Base-by-base conservation (phyloP, 1,140 invertebrate genomes). In the Diploscapter pachys region DNA sequence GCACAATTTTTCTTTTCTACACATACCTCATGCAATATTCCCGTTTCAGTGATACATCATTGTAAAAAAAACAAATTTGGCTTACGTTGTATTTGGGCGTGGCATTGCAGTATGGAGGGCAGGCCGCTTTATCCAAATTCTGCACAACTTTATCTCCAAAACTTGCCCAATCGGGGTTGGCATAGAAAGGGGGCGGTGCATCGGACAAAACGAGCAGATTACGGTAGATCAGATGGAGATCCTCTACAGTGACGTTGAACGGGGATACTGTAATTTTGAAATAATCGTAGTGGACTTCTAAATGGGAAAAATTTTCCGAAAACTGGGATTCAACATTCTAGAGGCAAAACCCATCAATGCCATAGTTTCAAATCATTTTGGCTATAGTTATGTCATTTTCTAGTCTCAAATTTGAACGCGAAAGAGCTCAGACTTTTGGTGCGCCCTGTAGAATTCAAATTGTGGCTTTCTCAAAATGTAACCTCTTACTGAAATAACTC, bases 191-290 rank as follows among this genome's bases (percentile, higher is more conserved):
- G 5, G 68, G 68, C 0, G 68, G 68, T 0, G 56, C 68, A 70
- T 70, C 68, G 6, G 68, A 61, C 2, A 70, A 49, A 6, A 70
- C 50, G 5, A 70, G 3, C 8, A 70, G 13, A 13, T 70, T 70
- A 31, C 62, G 59, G 48, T 70, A 70, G 8, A 70, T 52, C 13
- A 61, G 56, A 13, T 70, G 68, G 63, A 70, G 55, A 61, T 70
- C 68, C 13, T 61, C 52, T 4, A 61, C 68, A 0, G 68, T 70
- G 5, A 70, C 13, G 31, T 70, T 70, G 56, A 61, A 70, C 50
- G 59, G 56, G 53, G 59, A 61, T 0, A 70, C 67, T 69, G 65
- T 13, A 67, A 67, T 9, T 59, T 9, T 59, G 57, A 9, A 59
- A 13, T 59, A 31, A 31, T 31, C 31, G 31, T 31, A 31, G 0